phyloP scores from a whole-genome alignment of 2,113 vertebrate species.

The Martes martes region DNA sequence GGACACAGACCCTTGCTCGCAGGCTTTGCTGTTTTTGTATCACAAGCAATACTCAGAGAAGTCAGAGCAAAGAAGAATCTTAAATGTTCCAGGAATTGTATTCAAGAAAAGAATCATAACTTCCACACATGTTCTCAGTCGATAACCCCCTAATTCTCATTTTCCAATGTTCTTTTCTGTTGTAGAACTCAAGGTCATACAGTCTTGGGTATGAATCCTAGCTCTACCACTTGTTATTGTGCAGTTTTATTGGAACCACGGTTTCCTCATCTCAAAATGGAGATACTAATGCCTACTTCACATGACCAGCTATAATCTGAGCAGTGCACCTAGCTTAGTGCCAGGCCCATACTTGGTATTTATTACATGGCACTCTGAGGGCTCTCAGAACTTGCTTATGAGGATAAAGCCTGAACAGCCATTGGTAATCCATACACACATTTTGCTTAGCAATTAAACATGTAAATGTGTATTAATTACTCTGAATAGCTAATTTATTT shows the following conservation, averaged over 20 bases:
- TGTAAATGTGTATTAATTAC: neutral
- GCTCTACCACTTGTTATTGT: neutral
- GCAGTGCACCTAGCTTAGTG: neutral
- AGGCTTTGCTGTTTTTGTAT: neutral
- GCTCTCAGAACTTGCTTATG: neutral
- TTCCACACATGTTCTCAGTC: neutral
- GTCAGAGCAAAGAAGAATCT: neutral
- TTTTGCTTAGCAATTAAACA: neutral
- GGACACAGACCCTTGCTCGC: neutral
- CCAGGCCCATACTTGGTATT: neutral
- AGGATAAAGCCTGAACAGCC: neutral
- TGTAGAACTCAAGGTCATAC: neutral
- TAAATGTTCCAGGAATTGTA: neutral
- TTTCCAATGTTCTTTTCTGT: neutral
- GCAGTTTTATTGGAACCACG: neutral
- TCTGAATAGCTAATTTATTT: neutral
- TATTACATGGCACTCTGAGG: neutral
- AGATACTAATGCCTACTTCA: neutral
- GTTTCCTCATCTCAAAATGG: neutral
- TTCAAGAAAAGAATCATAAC: neutral
- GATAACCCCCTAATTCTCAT: neutral
- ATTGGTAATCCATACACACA: neutral
- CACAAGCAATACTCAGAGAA: neutral
- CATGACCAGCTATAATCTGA: neutral
- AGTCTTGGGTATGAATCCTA: neutral